phyloP scores from a whole-genome alignment of 2,113 vertebrate species.

The Pollimyrus isidori region DNA sequence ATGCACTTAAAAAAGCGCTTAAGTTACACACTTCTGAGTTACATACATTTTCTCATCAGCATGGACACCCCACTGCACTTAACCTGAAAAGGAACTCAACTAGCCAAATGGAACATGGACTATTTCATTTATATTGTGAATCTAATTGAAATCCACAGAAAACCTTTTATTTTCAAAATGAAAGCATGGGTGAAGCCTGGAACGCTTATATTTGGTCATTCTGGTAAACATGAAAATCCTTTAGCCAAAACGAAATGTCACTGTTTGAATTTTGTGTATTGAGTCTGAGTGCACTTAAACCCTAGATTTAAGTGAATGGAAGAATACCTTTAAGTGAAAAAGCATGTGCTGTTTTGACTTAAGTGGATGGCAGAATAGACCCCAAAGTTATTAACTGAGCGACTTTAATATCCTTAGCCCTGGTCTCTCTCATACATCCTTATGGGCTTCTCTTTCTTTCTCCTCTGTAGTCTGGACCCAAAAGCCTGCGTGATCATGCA shows the following conservation, averaged over 20 bases:
- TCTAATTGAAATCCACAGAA: no score
- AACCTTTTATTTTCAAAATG: no score
- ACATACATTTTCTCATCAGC: neutral
- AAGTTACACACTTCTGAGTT: neutral
- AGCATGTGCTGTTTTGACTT: neutral
- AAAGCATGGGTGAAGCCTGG: no score
- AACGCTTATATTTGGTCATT: no score
- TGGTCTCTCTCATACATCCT: neutral
- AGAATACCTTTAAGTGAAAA: neutral
- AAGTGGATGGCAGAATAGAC: neutral
- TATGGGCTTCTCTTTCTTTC: neutral
- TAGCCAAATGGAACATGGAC: neutral
- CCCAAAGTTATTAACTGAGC: neutral
- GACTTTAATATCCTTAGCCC: neutral
- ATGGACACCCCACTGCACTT: neutral
- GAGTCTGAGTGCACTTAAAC: neutral
- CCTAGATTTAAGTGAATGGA: no score
- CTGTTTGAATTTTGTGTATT: no score
- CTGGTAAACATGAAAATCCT: no score
- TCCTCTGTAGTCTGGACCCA: conserved; percentile 77
- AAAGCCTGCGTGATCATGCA: conserved; percentile 78
- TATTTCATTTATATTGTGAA: neutral
- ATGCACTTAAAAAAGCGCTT: neutral
- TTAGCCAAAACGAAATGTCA: no score
- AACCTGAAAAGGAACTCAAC: neutral